These are phyloP conservation scores for Cheirogaleus major DNA, from an alignment of 2,797 vertebrate species.

Conservation along the genomic window DNA sequence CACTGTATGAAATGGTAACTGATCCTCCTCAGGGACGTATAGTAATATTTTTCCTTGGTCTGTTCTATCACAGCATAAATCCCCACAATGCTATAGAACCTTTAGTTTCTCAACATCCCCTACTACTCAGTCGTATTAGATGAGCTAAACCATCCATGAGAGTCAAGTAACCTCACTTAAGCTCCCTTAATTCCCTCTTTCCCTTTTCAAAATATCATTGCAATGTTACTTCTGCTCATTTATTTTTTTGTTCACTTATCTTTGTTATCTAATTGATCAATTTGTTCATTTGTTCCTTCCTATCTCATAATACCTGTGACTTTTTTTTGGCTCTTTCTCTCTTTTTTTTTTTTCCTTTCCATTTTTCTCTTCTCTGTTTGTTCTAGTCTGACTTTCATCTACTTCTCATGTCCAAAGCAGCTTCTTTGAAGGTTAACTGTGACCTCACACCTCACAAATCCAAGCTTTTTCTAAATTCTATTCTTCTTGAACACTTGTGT, in stretches of 20 bases:
- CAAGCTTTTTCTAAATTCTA: neutral
- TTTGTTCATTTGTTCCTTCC: neutral
- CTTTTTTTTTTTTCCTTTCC: neutral
- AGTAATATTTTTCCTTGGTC: neutral
- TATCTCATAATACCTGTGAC: neutral
- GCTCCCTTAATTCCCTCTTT: neutral
- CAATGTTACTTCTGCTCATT: neutral
- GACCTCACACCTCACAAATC: neutral
- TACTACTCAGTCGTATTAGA: neutral
- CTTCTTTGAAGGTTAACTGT: neutral
- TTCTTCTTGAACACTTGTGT: neutral
- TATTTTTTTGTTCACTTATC: neutral
- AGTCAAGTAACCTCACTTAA: neutral
- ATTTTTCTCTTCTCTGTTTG: neutral
- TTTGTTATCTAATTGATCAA: neutral
- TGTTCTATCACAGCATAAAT: neutral
- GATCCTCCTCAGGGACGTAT: neutral
- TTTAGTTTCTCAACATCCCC: neutral
- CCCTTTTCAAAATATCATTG: slow-evolving; percentile 3
- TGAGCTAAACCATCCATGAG: neutral
- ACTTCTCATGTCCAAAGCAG: neutral
- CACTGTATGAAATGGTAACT: neutral
- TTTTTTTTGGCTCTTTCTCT: neutral
- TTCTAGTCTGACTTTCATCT: neutral
- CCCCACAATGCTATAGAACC: neutral